Conservation (phyloP, 2,113 vertebrate genomes). For the Dolichotis patagonum region DNA sequence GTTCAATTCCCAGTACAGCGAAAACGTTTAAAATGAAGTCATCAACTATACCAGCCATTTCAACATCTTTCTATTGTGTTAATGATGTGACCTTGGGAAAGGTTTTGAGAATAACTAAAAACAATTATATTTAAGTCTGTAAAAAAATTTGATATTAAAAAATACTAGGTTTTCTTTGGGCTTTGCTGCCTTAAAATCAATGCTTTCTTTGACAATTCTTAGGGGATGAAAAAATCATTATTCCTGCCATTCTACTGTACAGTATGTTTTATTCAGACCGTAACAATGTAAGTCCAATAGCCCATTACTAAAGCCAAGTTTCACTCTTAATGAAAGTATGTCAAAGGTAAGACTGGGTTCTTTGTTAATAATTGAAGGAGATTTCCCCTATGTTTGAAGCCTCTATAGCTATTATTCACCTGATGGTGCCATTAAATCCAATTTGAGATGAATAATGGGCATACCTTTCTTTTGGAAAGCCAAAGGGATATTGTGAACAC, state of each 20-base stretch:
- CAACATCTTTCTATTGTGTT: conserved; percentile 28
- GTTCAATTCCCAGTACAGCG: background rate
- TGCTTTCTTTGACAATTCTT: conserved; percentile 41
- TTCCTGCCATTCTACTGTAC: background rate
- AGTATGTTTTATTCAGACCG: background rate
- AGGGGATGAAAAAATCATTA: background rate
- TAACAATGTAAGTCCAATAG: background rate
- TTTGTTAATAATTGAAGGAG: conserved; percentile 16
- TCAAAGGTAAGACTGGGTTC: background rate
- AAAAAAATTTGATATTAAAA: conserved; percentile 30
- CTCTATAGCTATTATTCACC: background rate
- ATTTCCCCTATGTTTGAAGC: background rate
- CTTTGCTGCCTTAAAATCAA: conserved; percentile 36
- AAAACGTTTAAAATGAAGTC: background rate
- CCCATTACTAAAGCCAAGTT: background rate
- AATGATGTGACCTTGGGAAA: conserved; percentile 26
- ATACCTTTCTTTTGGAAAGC: conserved; percentile 3
- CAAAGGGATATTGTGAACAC: conserved; percentile 4
- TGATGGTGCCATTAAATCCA: background rate
- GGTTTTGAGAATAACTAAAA: conserved; percentile 41
- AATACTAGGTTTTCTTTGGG: background rate
- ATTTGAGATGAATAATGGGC: conserved; percentile 19
- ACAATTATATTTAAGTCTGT: conserved; percentile 28
- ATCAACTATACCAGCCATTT: background rate
- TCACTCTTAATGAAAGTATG: background rate